Evolutionary conservation across 2,113 vertebrate genomes (phyloP).

Genomic region (Reinhardtius hippoglossoides): DNA sequence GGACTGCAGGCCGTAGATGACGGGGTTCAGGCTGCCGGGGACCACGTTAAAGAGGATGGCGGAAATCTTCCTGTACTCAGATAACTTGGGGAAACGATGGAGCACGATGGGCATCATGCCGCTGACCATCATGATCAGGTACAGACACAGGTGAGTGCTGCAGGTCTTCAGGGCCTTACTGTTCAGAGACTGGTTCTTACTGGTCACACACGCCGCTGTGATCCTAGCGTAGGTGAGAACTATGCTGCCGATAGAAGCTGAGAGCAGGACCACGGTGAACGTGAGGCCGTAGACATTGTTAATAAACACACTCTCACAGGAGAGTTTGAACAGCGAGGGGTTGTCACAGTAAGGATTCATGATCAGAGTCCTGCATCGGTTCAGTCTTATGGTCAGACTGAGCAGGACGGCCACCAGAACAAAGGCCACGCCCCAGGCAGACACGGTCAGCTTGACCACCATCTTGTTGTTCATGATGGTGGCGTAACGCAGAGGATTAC

Average conservation of each 20-base stretch:
- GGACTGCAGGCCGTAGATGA: slow-evolving; percentile 68
- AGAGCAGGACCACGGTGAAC: slow-evolving; percentile 26
- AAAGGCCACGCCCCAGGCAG: slow-evolving; percentile 14
- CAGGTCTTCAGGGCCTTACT: slow-evolving; percentile 65
- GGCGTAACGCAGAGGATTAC: slow-evolving; percentile 74
- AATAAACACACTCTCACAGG: slow-evolving; percentile 18
- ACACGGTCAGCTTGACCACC: slow-evolving; percentile 50
- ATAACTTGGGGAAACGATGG: slow-evolving; percentile 45
- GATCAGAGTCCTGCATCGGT: slow-evolving; percentile 16
- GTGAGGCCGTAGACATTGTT: slow-evolving; percentile 62
- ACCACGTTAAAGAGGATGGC: slow-evolving; percentile 53
- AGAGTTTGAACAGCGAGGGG: slow-evolving; percentile 40
- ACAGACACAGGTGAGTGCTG: slow-evolving; percentile 51
- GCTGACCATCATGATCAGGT: slow-evolving; percentile 46
- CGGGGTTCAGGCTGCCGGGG: slow-evolving; percentile 58
- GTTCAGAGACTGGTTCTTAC: slow-evolving; percentile 48
- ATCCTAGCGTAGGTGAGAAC: not conserved
- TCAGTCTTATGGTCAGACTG: slow-evolving; percentile 12
- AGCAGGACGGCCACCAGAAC: slow-evolving; percentile 15
- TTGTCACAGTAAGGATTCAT: slow-evolving; percentile 32
- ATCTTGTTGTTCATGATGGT: slow-evolving; percentile 74
- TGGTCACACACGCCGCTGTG: slow-evolving; percentile 37
- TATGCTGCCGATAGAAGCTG: slow-evolving; percentile 27
- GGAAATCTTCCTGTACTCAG: slow-evolving; percentile 43
- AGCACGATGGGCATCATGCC: slow-evolving; percentile 20